phyloP scores from a whole-genome alignment of 1,140 invertebrate genomes.

The Chymomyza costata region DNA sequence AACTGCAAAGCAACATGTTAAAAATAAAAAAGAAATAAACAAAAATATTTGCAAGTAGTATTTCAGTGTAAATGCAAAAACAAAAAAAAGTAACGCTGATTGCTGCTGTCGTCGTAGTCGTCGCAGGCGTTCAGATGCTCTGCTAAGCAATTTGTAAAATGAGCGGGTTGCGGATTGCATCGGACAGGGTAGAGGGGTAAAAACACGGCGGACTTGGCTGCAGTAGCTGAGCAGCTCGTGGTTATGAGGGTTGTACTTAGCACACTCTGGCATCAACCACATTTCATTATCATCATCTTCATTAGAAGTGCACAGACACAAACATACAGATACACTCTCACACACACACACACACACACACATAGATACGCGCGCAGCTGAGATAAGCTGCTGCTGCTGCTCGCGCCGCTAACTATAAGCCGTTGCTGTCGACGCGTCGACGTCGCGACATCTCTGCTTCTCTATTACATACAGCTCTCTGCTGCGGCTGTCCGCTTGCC shows the following conservation, averaged over 20 bases:
- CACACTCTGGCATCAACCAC: conserved; percentile 29
- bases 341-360: not conserved
- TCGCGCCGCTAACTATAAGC: not conserved
- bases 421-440: not conserved
- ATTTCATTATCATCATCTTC: conserved; percentile 66
- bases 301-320: conserved; percentile 46
- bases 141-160: conserved; percentile 45
- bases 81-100: no score
- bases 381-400: conserved; percentile 51
- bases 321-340: conserved; percentile 4
- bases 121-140: conserved; percentile 13
- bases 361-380: conserved; percentile 9
- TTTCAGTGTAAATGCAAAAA: conserved; percentile 22
- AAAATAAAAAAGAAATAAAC: conserved; percentile 59
- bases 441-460: conserved; percentile 28
- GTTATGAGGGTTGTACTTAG: conserved; percentile 42
- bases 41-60: conserved; percentile 48
- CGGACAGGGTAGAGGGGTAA: conserved; percentile 1
- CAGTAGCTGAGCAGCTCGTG: conserved; percentile 38
- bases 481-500: conserved; percentile 12
- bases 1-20: no score
- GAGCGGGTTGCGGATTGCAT: conserved; percentile 39
- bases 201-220: not conserved
- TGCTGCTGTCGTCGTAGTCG: not conserved
- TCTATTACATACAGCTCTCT: conserved; percentile 56